Conservation (phyloP, 2,113 vertebrate genomes). For the Cryptotis parvus region DNA sequence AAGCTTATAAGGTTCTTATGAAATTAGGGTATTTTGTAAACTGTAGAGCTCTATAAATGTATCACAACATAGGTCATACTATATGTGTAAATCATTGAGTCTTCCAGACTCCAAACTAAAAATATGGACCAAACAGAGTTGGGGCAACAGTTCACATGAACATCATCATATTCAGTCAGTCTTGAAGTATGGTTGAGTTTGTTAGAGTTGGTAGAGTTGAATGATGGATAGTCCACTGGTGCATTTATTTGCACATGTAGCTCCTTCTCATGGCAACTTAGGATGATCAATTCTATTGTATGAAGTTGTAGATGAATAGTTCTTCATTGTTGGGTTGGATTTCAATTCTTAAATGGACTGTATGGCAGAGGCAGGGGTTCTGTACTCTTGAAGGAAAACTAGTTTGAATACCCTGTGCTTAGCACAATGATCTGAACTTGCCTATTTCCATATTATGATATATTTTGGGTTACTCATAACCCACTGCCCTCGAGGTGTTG, state of each 20-base stretch:
- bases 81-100: not conserved
- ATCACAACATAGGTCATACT: too few species aligned
- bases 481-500: too few species aligned
- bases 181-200: not conserved
- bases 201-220: not conserved
- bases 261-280: not conserved
- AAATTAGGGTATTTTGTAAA: not conserved
- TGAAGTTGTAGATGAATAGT: not conserved
- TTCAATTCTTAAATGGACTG: not conserved
- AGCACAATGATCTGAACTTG: not conserved
- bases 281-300: not conserved
- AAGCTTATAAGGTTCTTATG: not conserved
- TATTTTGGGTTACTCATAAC: too few species aligned
- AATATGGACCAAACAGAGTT: not conserved
- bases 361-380: not conserved
- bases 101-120: not conserved
- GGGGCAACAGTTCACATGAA: not conserved
- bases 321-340: not conserved
- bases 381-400: not conserved
- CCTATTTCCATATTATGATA: not conserved
- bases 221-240: not conserved
- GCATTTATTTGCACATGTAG: not conserved
- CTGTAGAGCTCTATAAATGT: not conserved
- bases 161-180: not conserved
- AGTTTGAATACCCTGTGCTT: not conserved